phyloP scores from a whole-genome alignment of 1,140 invertebrate genomes.

The Drosophila tristis region DNA sequence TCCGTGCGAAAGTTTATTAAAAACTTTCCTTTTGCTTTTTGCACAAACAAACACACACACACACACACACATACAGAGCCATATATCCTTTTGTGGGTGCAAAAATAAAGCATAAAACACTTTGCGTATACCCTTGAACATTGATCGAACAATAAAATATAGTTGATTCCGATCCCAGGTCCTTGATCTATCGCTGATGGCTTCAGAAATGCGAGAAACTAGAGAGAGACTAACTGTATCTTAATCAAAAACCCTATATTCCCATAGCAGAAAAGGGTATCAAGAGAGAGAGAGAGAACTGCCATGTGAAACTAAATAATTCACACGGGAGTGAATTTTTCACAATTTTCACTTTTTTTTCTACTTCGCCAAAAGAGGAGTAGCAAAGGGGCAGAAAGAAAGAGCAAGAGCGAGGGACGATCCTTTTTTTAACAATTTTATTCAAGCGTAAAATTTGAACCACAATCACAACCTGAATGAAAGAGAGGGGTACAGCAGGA shows the following conservation, averaged over 20 bases:
- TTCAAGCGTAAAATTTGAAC: conserved; percentile 80
- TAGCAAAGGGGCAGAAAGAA: not conserved
- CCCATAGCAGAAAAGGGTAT: conserved; percentile 19
- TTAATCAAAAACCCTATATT: not conserved
- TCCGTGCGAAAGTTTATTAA: conserved; percentile 82
- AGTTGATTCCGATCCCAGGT: no score
- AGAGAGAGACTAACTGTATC: not conserved
- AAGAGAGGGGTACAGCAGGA: not conserved
- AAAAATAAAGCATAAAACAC: not conserved
- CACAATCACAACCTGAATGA: conserved; percentile 50
- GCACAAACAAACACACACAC: conserved; percentile 47
- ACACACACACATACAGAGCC: conserved; percentile 17
- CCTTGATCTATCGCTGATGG: no score
- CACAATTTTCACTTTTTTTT: conserved; percentile 74
- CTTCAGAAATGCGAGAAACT: no score
- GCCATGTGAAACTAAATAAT: conserved; percentile 78
- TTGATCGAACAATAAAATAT: no score
- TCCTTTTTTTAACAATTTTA: conserved; percentile 65
- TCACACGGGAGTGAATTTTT: conserved; percentile 80
- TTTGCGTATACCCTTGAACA: no score
- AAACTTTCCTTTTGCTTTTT: conserved; percentile 73
- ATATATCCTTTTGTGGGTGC: conserved; percentile 16
- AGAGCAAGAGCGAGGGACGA: not conserved
- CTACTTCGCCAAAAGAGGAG: conserved; percentile 14
- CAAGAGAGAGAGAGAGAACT: conserved; percentile 46